phyloP scores from a whole-genome alignment of 2,113 vertebrate genomes.

The Aramus guarauna region DNA sequence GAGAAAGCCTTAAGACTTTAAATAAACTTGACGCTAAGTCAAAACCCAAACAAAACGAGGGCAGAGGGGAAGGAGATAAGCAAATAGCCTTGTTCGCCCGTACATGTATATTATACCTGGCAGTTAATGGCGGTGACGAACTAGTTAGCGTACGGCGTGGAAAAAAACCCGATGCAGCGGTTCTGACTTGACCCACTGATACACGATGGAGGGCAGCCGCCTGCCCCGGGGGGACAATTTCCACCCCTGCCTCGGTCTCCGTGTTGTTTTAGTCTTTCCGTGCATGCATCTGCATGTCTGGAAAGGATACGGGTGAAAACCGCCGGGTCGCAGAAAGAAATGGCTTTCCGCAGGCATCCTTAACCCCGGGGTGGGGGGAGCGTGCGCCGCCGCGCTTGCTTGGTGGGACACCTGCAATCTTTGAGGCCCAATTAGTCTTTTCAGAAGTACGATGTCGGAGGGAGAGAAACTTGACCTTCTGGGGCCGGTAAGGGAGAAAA shows the following conservation, averaged over 20 bases:
- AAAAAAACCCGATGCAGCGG: background rate
- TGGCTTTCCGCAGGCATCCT: background rate
- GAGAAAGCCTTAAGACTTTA: constrained; percentile 1
- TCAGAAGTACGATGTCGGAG: background rate
- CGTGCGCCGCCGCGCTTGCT: background rate
- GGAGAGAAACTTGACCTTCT: constrained; percentile 52
- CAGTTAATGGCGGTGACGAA: background rate
- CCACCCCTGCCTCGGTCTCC: accelerated
- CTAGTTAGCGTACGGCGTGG: accelerated
- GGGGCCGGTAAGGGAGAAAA: background rate
- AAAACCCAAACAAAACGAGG: constrained; percentile 3
- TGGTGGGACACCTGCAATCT: constrained; percentile 18
- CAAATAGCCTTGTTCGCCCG: background rate
- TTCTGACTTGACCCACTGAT: background rate
- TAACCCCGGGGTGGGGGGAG: background rate
- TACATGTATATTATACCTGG: background rate
- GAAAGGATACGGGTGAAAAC: background rate
- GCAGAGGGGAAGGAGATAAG: background rate
- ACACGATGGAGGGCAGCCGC: accelerated
- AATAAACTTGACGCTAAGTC: constrained; percentile 1
- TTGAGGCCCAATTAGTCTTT: constrained; percentile 50
- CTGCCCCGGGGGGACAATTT: background rate
- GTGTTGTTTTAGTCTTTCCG: background rate
- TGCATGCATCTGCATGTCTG: background rate
- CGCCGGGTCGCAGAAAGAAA: background rate